Evolutionary conservation across 2,888 invertebrate genomes (phyloP), one percentile per base, ranked within the genome.

Genomic region (Caenorhabditis sp.): DNA sequence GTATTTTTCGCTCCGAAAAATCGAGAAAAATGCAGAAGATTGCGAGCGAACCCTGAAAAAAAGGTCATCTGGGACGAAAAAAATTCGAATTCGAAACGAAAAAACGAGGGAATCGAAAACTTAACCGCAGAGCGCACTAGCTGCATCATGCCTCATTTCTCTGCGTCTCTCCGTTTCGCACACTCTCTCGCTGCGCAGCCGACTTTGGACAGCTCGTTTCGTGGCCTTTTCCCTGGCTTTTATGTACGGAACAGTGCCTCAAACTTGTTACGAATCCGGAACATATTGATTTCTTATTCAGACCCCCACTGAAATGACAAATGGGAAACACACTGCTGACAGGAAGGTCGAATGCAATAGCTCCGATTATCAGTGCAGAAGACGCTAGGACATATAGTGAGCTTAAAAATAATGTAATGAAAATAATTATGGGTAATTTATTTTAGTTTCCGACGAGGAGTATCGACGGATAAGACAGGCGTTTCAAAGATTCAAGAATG

Each of bases 371-470:
- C 31, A 85, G 85, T 58, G 72, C 75, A 5, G 77, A 80, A 59
- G 80, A 80, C 28, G 85, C 85, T 8, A 63, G 72, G 49, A 64
- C 63, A 70, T 63, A 82, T 70, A 64, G 85, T 85, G 19, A 68
- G 63, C 24, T 26, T 54, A 0, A 26, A 54, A 26, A 35, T 31
- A 1, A 14, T 0, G 22, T 16, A 58, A 38, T 7, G 1, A 31
- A 26, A n/a, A 26, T 2, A 10, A 28, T 12, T n/a, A 5, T 14
- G 4, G 5, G 26, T 41, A 59, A 12, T 35, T 16, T 10, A 51
- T 84, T 88, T 47, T 64, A 89, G 89, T 89, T 64, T 72, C 81
- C 19, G 86, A 86, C 19, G 89, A 89, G 35, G 89, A 89, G 63
- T 89, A 81, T 47, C 66, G 75, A 16, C 68, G 89, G 16, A 80